Conservation (phyloP, 2,888 invertebrate genomes). For the Fragum fragum region DNA sequence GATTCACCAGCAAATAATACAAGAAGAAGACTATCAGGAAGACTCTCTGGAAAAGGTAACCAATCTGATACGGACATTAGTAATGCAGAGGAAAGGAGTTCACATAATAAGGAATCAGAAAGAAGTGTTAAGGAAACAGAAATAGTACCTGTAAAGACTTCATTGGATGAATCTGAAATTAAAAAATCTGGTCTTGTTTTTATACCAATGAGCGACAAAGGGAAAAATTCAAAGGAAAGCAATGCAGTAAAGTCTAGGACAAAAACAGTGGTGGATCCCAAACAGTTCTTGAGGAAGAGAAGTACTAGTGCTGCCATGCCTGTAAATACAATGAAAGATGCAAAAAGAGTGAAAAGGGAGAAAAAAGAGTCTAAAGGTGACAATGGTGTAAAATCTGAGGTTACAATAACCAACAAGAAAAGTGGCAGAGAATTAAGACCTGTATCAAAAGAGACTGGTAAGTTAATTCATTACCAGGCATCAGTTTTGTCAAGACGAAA, state of each 20-base stretch:
- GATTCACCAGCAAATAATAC: constrained; percentile 32
- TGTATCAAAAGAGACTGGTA: neutral
- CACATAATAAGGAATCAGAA: neutral
- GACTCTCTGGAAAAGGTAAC: constrained; percentile 17
- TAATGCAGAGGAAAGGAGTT: neutral
- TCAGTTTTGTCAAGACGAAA: neutral
- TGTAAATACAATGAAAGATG: constrained; percentile 32
- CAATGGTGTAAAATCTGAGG: neutral
- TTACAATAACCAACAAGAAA: neutral
- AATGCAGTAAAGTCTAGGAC: constrained; percentile 9
- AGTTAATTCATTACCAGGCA: neutral
- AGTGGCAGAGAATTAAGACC: neutral
- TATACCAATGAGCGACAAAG: constrained; percentile 45
- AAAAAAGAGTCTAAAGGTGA: constrained; percentile 2
- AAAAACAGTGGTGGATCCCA: constrained; percentile 44
- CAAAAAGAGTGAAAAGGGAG: constrained; percentile 46
- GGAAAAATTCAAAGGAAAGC: constrained; percentile 29
- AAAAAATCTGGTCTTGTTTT: constrained; percentile 30
- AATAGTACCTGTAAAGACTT: neutral
- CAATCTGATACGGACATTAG: neutral
- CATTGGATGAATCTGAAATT: neutral
- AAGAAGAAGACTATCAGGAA: constrained; percentile 49
- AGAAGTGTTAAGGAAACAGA: neutral
- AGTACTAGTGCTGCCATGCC: constrained; percentile 43
- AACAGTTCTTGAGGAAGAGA: constrained; percentile 57